These are phyloP conservation scores for Piaya cayana DNA, from an alignment of 2,113 vertebrate genomes.

Conservation along the genomic window DNA sequence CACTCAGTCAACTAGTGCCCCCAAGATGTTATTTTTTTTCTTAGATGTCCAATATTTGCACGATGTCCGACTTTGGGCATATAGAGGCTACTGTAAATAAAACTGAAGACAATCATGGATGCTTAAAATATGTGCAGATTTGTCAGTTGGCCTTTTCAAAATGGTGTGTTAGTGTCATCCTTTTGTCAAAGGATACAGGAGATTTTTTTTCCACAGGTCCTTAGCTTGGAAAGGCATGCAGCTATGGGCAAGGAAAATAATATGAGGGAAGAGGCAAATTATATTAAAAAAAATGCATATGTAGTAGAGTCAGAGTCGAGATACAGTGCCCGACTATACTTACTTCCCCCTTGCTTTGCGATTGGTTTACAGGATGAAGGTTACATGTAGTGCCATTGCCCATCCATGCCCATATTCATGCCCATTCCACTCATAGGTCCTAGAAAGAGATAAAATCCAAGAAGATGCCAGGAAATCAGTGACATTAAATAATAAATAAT, in stretches of 20 bases:
- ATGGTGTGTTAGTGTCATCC: constrained; percentile 64
- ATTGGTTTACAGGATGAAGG: constrained; percentile 94
- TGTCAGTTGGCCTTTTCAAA: constrained; percentile 82
- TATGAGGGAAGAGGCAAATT: constrained; percentile 69
- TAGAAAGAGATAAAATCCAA: constrained; percentile 93
- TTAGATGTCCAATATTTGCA: constrained; percentile 97
- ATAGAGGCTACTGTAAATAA: constrained; percentile 86
- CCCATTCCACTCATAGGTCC: constrained; percentile 99
- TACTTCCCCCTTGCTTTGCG: constrained; percentile 98
- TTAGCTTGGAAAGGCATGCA: constrained; percentile 84
- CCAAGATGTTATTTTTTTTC: constrained; percentile 94
- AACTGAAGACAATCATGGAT: constrained; percentile 77
- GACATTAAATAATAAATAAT: constrained; percentile 65
- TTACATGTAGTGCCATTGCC: constrained; percentile 99
- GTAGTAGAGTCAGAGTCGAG: constrained; percentile 69
- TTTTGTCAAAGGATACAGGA: constrained; percentile 66
- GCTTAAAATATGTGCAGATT: constrained; percentile 74
- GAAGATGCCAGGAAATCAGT: constrained; percentile 83
- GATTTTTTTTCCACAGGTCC: constrained; percentile 71
- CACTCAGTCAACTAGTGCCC: constrained; percentile 95
- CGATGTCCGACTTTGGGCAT: constrained; percentile 85
- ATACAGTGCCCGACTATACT: constrained; percentile 83
- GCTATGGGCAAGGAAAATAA: constrained; percentile 81
- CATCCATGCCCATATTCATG: constrained; percentile 99
- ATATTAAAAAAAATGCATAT: constrained; percentile 57